These are phyloP conservation scores for Stigmatopora argus DNA, from an alignment of 2,113 vertebrate genomes.

Conservation along the genomic window DNA sequence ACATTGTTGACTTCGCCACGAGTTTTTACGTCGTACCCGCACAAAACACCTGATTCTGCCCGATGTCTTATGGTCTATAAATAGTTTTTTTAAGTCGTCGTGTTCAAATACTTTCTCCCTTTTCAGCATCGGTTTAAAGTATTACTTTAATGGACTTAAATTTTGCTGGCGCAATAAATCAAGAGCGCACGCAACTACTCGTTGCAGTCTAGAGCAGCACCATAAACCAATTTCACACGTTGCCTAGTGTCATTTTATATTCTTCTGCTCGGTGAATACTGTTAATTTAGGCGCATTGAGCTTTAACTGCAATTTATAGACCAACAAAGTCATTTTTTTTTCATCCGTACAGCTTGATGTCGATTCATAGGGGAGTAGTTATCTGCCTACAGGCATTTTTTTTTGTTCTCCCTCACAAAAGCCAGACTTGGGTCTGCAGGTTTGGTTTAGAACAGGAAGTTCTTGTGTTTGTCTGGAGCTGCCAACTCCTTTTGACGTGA, in stretches of 20 bases:
- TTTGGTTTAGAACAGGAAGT: neutral
- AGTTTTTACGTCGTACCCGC: neutral
- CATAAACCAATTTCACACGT: no score
- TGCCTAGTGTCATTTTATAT: no score
- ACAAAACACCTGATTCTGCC: neutral
- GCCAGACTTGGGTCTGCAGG: neutral
- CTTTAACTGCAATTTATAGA: no score
- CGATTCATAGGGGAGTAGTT: neutral
- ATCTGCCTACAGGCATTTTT: neutral
- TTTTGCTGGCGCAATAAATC: no score
- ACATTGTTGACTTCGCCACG: neutral
- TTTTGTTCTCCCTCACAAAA: neutral
- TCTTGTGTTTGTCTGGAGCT: neutral
- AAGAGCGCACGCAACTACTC: no score
- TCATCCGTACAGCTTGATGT: neutral
- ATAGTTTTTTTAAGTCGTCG: neutral
- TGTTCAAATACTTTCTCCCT: neutral
- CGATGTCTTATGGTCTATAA: neutral
- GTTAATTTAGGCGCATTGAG: no score
- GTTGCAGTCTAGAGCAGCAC: no score
- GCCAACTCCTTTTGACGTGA: slow-evolving; percentile 14
- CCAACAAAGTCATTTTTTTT: neutral
- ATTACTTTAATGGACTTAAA: no score
- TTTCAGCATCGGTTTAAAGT: neutral
- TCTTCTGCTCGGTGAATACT: no score